phyloP scores from a whole-genome alignment of 2,113 vertebrate genomes.

The Peromyscus polionotus region DNA sequence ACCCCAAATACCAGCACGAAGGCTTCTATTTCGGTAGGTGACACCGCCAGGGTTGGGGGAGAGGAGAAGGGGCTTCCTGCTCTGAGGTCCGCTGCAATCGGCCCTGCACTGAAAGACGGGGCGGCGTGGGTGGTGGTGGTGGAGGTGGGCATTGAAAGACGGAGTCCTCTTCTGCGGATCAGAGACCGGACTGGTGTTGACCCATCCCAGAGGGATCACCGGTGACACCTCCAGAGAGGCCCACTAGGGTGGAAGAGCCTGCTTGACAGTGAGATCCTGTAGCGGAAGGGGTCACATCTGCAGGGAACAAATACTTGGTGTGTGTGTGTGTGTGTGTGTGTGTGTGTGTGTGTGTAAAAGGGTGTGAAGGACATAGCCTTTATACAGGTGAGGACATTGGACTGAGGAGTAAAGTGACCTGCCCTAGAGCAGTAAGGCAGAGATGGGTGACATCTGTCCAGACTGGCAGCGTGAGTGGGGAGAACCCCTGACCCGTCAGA shows the following conservation, averaged over 20 bases:
- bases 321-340: not conserved
- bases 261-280: not conserved
- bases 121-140: no score
- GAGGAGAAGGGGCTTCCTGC: not conserved
- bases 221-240: not conserved
- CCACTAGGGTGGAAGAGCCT: not conserved
- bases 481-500: not conserved
- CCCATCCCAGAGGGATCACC: not conserved
- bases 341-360: not conserved
- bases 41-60: fast-evolving
- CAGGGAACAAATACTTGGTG: not conserved
- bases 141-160: not conserved
- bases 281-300: not conserved
- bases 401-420: not conserved
- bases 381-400: not conserved
- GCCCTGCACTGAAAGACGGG: no score
- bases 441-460: not conserved
- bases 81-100: fast-evolving
- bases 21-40: slow-evolving; percentile 92
- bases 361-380: not conserved
- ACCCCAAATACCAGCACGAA: slow-evolving; percentile 89
- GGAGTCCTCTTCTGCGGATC: no score
- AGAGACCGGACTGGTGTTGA: not conserved
- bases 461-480: not conserved
- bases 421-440: fast-evolving